Evolutionary conservation across 2,888 invertebrate species (phyloP).

Genomic region (Euzophera pinguis): DNA sequence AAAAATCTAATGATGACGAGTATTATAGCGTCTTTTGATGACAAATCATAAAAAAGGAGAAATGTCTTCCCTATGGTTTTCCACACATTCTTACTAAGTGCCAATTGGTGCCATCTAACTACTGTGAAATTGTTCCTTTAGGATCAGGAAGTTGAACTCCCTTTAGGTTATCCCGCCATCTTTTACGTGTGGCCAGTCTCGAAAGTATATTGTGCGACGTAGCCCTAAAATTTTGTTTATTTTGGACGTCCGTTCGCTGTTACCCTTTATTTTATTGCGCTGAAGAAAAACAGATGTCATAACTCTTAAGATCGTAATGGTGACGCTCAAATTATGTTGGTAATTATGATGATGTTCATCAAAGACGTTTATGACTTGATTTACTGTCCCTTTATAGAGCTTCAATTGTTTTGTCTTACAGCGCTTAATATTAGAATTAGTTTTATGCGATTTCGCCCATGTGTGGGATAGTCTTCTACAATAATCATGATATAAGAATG

Average conservation of each 20-base stretch:
- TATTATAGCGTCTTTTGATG: too few relatives aligned
- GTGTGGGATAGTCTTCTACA: too few relatives aligned
- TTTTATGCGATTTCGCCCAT: too few relatives aligned
- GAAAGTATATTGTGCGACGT: not conserved
- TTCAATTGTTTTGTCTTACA: not conserved
- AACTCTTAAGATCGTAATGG: not conserved
- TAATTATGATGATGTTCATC: not conserved
- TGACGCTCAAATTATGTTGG: not conserved
- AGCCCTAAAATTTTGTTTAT: not conserved
- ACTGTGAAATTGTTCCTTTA: too few relatives aligned
- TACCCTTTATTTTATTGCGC: not conserved
- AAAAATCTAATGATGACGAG: too few relatives aligned
- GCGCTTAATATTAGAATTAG: not conserved
- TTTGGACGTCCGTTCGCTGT: not conserved
- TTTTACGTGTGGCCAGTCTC: not conserved
- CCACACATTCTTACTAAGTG: too few relatives aligned
- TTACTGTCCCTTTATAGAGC: not conserved
- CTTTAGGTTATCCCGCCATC: too few relatives aligned
- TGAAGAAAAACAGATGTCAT: slow-evolving; percentile 1
- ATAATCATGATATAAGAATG: too few relatives aligned
- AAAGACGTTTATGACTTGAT: not conserved
- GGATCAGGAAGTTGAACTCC: too few relatives aligned
- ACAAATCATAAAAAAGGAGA: too few relatives aligned
- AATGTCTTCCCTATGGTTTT: too few relatives aligned
- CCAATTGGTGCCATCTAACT: too few relatives aligned